These are phyloP conservation scores for Globicephala melas DNA, from an alignment of 2,113 vertebrate genomes.

Conservation along the genomic window DNA sequence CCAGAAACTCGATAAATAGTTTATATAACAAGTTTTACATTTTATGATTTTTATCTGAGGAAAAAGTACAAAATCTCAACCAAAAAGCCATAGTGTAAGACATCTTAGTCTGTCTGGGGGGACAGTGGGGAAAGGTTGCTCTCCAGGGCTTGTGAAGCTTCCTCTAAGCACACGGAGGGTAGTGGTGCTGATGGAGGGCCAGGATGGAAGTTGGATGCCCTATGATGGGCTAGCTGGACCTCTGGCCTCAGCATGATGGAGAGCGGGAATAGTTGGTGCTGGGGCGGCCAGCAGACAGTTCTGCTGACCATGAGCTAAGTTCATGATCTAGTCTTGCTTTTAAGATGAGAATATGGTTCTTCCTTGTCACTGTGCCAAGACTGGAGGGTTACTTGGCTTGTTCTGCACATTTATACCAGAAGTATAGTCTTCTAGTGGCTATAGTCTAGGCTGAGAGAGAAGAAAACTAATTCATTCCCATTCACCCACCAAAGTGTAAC, in stretches of 20 bases:
- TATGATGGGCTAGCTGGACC: not conserved
- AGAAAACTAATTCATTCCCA: not conserved
- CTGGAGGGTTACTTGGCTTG: not conserved
- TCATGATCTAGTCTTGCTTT: not conserved
- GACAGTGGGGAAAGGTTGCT: accelerated
- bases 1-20: not conserved
- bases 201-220: not conserved
- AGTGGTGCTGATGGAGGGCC: not conserved
- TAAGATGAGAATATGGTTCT: not conserved
- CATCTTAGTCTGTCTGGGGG: not conserved
- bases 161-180: not conserved
- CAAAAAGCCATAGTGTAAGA: not conserved
- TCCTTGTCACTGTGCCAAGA: not conserved
- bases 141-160: not conserved
- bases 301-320: not conserved
- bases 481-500: not conserved
- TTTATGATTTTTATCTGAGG: not conserved
- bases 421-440: not conserved
- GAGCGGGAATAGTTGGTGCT: not conserved
- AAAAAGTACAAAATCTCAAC: not conserved
- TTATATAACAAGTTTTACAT: not conserved
- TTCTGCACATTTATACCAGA: not conserved
- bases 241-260: not conserved
- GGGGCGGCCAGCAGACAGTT: not conserved
- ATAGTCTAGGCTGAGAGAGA: not conserved